Percentiles rank a stretch among this genome's conserved stretches.
phyloP scores from a whole-genome alignment of 2,113 vertebrate genomes.

The Neopipo cinnamomea region DNA sequence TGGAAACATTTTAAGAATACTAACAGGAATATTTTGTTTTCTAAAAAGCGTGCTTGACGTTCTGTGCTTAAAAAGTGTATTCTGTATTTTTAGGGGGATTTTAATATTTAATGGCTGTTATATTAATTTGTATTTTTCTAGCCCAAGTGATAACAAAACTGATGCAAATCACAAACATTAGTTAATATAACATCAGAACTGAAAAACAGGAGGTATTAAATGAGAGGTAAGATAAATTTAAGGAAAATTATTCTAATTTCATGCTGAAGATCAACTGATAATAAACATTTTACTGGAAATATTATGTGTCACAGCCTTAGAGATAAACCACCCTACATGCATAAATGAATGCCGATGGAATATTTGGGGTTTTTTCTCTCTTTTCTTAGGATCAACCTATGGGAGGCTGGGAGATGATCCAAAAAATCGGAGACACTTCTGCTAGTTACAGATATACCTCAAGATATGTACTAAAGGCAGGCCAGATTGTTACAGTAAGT shows the following conservation, averaged over 20 bases:
- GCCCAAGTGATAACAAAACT: neutral
- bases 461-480: slow-evolving; percentile 88
- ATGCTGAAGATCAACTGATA: neutral
- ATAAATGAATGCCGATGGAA: neutral
- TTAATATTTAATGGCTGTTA: neutral
- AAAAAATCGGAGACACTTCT: slow-evolving; percentile 77
- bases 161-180: neutral
- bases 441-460: slow-evolving; percentile 89
- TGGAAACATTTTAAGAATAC: neutral
- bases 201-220: neutral
- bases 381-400: slow-evolving; percentile 87
- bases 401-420: slow-evolving; percentile 86
- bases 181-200: neutral
- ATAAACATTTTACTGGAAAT: neutral
- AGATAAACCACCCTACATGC: neutral
- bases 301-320: neutral
- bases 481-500: slow-evolving; percentile 89
- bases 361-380: neutral
- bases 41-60: neutral
- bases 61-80: neutral
- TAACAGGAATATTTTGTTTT: neutral
- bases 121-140: neutral
- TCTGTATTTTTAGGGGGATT: neutral
- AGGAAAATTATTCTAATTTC: neutral
- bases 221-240: neutral